Conservation (phyloP, 2,113 vertebrate species). For the Turnix velox region DNA sequence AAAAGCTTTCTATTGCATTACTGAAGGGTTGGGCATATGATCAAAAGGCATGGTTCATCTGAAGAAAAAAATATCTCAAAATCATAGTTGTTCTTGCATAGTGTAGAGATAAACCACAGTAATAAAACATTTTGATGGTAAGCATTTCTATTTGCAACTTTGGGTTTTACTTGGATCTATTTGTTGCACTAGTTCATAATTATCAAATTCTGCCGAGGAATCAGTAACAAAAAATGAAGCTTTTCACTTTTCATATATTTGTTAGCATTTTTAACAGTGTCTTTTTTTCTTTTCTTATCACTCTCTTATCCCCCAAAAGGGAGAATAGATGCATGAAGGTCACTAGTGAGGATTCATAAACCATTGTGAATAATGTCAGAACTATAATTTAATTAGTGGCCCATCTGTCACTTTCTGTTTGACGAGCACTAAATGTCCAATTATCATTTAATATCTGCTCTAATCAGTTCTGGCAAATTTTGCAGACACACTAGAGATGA, state of each 20-base stretch:
- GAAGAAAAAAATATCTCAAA: not conserved
- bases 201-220: not conserved
- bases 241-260: not conserved
- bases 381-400: slow-evolving; percentile 98
- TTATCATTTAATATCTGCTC: slow-evolving; percentile 99
- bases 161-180: not conserved
- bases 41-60: not conserved
- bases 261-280: slow-evolving; percentile 7
- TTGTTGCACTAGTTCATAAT: not conserved
- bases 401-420: slow-evolving; percentile 99
- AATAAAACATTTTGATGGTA: not conserved
- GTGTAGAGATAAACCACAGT: not conserved
- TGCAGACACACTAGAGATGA: slow-evolving; percentile 80
- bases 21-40: not conserved
- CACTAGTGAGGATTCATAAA: slow-evolving; percentile 80
- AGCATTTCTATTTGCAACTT: not conserved
- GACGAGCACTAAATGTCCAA: slow-evolving; percentile 99
- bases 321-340: slow-evolving; percentile 86
- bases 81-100: not conserved
- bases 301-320: not conserved
- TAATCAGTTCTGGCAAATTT: slow-evolving; percentile 99
- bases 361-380: slow-evolving; percentile 91
- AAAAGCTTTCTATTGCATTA: not conserved
- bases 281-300: not conserved
- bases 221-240: not conserved